A percentile compares a stretch with the other conserved stretches of the same genome.
phyloP scores from a whole-genome alignment of 2,888 invertebrate genomes.

The Lochmaea crataegi region DNA sequence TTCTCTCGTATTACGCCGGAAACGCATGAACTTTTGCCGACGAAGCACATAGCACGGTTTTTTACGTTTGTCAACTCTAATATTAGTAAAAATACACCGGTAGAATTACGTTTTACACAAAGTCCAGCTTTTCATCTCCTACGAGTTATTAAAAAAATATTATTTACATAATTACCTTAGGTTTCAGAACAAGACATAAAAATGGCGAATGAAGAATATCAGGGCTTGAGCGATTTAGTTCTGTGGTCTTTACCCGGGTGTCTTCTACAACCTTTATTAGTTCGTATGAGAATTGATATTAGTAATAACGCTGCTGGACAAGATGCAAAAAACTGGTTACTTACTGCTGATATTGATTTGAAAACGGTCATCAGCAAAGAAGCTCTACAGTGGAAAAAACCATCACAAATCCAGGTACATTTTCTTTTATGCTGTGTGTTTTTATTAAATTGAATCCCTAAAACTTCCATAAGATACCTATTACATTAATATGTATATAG shows the following conservation, averaged over 20 bases:
- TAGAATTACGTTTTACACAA: neutral
- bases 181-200: conserved; percentile 79
- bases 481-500: no score
- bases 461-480: no score
- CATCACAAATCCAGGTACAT: conserved; percentile 67
- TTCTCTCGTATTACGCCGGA: neutral
- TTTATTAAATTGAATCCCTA: no score
- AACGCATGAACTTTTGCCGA: neutral
- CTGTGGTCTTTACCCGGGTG: conserved; percentile 83
- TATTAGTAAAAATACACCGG: neutral
- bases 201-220: conserved; percentile 76
- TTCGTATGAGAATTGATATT: conserved; percentile 76
- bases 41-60: neutral
- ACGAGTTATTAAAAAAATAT: neutral
- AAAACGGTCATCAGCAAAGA: conserved; percentile 87
- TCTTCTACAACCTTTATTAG: conserved; percentile 80
- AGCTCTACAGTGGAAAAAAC: conserved; percentile 83
- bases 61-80: neutral
- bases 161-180: conserved; percentile 29
- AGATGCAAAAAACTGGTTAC: conserved; percentile 78
- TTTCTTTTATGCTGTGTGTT: no score
- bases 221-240: conserved; percentile 82
- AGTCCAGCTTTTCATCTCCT: neutral
- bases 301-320: conserved; percentile 61
- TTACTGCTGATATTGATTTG: conserved; percentile 79